A percentile compares a stretch with the other conserved stretches of the same genome.
phyloP scores from a whole-genome alignment of 2,113 vertebrate species.

The Circaetus cinerascens region DNA sequence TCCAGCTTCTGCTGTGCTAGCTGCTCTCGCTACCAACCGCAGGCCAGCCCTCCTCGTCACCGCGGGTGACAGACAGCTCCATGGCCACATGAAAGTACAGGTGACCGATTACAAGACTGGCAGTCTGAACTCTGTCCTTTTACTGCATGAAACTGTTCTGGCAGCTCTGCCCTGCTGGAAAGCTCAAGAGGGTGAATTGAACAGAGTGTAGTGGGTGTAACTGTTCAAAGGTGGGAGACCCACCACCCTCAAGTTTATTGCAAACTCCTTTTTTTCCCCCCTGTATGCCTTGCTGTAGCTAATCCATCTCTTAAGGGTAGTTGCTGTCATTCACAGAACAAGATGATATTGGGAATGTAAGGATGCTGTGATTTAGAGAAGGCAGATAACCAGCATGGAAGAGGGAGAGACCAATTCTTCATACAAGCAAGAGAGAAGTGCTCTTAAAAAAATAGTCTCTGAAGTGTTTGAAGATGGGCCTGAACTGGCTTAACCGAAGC shows the following conservation, averaged over 20 bases:
- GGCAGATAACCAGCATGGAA: neutral
- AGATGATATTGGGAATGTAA: neutral
- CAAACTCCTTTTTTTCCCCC: neutral
- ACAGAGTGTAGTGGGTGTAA: neutral
- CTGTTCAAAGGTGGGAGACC: neutral
- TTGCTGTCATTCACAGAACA: neutral
- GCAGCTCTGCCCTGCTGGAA: neutral
- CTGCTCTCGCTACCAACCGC: constrained; percentile 72
- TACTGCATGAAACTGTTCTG: neutral
- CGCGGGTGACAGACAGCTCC: neutral
- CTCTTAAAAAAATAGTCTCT: neutral
- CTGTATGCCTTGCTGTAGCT: neutral
- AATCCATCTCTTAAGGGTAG: neutral
- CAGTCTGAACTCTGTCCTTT: neutral
- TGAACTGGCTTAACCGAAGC: neutral
- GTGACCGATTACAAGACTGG: neutral
- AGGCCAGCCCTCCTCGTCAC: neutral
- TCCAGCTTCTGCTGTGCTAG: constrained; percentile 95
- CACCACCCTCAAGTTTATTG: neutral
- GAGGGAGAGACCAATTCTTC: neutral
- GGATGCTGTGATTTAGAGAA: neutral
- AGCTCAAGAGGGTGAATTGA: neutral
- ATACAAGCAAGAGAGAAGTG: neutral
- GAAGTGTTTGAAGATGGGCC: neutral
- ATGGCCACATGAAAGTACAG: rapidly evolving